A percentile compares a stretch with the other conserved stretches of the same genome.
These are phyloP conservation scores for Saxidomus purpurata DNA, from an alignment of 1,140 invertebrate genomes.

Conservation along the genomic window DNA sequence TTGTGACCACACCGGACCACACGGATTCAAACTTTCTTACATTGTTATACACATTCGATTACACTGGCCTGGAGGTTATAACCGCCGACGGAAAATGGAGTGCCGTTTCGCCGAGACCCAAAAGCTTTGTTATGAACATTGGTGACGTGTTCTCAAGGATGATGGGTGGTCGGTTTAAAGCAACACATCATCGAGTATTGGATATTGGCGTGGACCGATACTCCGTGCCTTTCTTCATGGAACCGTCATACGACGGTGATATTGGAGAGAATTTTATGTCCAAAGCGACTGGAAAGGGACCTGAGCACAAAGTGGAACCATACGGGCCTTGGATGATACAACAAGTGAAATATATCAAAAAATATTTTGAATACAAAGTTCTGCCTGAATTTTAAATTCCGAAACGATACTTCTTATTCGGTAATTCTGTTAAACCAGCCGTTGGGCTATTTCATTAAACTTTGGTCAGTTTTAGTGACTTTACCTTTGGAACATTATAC, in stretches of 20 bases:
- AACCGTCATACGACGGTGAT: constrained; percentile 66
- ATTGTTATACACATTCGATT: constrained; percentile 61
- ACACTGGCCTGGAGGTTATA: constrained; percentile 66
- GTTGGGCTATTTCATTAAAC: too few species aligned
- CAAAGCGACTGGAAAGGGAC: constrained; percentile 48
- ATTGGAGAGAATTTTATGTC: constrained; percentile 70
- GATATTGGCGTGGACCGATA: constrained; percentile 71
- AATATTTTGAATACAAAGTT: constrained; percentile 71
- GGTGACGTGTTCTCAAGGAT: constrained; percentile 68
- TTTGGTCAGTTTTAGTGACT: too few species aligned
- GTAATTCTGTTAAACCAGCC: too few species aligned
- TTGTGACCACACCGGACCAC: constrained; percentile 71
- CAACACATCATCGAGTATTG: constrained; percentile 68
- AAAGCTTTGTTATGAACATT: constrained; percentile 71
- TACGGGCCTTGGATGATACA: constrained; percentile 71
- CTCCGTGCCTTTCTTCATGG: constrained; percentile 70
- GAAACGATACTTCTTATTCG: too few species aligned
- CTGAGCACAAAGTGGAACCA: constrained; percentile 65
- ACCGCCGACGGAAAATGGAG: constrained; percentile 65
- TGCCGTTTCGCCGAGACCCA: constrained; percentile 56
- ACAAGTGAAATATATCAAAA: constrained; percentile 67
- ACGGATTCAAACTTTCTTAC: constrained; percentile 75
- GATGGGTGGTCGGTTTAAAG: constrained; percentile 70
- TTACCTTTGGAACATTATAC: too few species aligned
- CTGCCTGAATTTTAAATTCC: constrained; percentile 64